phyloP scores from a whole-genome alignment of 2,888 invertebrate genomes.

The Argyra leucocephala region DNA sequence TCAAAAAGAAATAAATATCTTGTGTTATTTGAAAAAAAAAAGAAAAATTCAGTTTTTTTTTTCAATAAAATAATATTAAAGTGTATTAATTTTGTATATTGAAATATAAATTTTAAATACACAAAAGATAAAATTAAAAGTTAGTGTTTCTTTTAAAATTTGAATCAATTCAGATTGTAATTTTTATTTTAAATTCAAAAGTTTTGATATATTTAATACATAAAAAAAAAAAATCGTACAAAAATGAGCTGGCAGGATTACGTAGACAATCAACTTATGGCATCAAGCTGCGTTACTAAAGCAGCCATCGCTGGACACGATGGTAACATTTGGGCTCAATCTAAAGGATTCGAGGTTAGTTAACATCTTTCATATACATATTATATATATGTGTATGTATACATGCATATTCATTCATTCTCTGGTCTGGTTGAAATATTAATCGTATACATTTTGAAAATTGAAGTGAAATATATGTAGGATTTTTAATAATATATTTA shows the following conservation, averaged over 20 bases:
- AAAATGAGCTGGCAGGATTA: conserved; percentile 97
- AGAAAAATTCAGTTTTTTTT: neutral
- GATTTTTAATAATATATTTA: no score
- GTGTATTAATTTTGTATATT: neutral
- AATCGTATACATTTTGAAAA: no score
- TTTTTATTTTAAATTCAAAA: neutral
- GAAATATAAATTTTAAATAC: neutral
- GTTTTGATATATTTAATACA: conserved; percentile 12
- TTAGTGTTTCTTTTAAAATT: conserved; percentile 8
- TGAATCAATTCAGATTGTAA: neutral
- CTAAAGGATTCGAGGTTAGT: conserved; percentile 88
- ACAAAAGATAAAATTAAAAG: neutral
- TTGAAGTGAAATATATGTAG: no score
- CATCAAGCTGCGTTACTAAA: conserved; percentile 88
- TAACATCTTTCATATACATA: conserved; percentile 16
- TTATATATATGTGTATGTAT: neutral
- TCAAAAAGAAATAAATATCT: neutral
- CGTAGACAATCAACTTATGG: conserved; percentile 93
- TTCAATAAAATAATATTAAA: neutral
- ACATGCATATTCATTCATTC: neutral
- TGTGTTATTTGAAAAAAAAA: neutral
- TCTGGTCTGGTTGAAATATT: no score
- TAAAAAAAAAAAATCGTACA: conserved; percentile 29
- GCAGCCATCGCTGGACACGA: conserved; percentile 92
- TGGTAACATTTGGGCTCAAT: conserved; percentile 91